Percentiles rank a stretch among this genome's conserved stretches.
phyloP scores from a whole-genome alignment of 2,797 vertebrate genomes.

The Mergus octosetaceus region DNA sequence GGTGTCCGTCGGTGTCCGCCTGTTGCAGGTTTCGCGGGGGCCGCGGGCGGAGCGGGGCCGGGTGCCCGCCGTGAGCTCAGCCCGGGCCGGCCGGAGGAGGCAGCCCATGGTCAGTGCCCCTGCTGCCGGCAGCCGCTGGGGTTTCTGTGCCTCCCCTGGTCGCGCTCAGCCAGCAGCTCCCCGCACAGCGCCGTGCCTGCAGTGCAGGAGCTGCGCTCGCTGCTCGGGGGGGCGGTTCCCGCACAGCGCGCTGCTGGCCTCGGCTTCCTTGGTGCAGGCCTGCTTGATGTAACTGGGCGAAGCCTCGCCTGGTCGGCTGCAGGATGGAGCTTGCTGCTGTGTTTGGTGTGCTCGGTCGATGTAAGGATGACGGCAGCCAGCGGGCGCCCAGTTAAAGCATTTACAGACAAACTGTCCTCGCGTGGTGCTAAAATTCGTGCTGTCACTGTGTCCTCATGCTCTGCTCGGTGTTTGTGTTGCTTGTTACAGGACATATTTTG shows the following conservation, averaged over 20 bases:
- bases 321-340: background rate
- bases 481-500: background rate
- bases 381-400: background rate
- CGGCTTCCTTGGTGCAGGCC: background rate
- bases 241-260: fast-evolving
- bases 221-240: fast-evolving
- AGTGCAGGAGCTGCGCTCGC: no score
- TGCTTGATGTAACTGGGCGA: fast-evolving
- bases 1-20: no score
- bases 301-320: fast-evolving
- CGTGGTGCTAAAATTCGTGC: background rate
- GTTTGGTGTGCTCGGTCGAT: fast-evolving
- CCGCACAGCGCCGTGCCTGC: fast-evolving
- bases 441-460: background rate
- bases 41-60: no score
- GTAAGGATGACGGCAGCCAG: background rate
- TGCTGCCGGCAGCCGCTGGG: no score
- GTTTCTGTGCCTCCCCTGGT: no score
- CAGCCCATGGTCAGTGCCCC: no score
- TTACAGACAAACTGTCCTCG: background rate
- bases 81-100: no score
- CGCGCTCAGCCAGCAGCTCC: no score
- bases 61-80: no score
- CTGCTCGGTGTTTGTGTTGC: background rate
- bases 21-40: no score